Percentiles rank a stretch among this genome's conserved stretches.
phyloP scores from a whole-genome alignment of 2,888 invertebrate species.

The Parascotia fuliginaria region DNA sequence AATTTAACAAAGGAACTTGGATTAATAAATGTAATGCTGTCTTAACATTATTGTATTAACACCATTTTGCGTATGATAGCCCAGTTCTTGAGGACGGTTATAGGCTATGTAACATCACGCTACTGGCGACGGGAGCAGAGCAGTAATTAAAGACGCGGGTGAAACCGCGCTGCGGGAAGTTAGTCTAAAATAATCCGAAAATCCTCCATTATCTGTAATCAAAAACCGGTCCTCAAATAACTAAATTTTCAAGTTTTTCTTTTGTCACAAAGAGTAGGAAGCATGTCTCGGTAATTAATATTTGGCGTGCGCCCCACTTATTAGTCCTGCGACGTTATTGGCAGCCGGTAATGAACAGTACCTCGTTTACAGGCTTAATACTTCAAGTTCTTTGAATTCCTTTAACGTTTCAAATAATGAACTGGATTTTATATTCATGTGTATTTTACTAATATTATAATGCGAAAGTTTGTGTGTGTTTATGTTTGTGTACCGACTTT shows the following conservation, averaged over 20 bases:
- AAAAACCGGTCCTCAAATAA: neutral
- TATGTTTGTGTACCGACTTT: too few species aligned
- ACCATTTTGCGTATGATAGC: too few species aligned
- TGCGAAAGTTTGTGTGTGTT: too few species aligned
- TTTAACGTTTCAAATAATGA: neutral
- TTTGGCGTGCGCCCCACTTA: slow-evolving; percentile 42
- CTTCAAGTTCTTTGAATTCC: neutral
- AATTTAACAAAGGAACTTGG: neutral
- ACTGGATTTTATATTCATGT: neutral
- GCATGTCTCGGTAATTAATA: slow-evolving; percentile 50
- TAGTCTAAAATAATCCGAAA: neutral
- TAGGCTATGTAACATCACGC: too few species aligned
- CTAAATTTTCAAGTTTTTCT: neutral
- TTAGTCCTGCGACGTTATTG: slow-evolving; percentile 29
- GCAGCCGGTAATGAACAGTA: slow-evolving; percentile 14
- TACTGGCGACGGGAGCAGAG: too few species aligned
- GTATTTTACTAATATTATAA: too few species aligned
- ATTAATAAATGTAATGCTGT: too few species aligned
- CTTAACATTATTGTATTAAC: too few species aligned
- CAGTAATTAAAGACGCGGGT: too few species aligned
- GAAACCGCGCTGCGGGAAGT: too few species aligned
- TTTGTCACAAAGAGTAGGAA: slow-evolving; percentile 10
- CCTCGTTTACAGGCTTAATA: slow-evolving; percentile 13
- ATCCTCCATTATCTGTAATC: neutral
- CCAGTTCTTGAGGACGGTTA: too few species aligned